Percentiles rank a stretch among this genome's conserved stretches.
phyloP scores from a whole-genome alignment of 2,888 invertebrate genomes.

The Podotricha telesiphe region DNA sequence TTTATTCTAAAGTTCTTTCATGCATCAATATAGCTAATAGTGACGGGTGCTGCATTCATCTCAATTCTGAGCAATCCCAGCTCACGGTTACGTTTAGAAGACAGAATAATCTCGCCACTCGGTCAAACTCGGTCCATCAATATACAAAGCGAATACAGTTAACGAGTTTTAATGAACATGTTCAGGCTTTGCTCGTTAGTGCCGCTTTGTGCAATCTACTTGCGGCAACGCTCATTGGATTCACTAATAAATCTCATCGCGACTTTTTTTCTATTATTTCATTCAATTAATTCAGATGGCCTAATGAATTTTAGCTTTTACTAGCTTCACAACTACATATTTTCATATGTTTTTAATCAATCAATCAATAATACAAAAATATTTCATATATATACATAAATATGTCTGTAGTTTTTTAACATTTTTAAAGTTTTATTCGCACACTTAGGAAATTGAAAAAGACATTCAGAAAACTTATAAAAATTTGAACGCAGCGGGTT shows the following conservation, averaged over 20 bases:
- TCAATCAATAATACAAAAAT: no score
- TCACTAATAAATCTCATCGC: constrained; percentile 31
- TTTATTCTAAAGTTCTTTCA: no score
- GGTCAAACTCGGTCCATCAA: constrained; percentile 11
- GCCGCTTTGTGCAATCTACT: constrained; percentile 57
- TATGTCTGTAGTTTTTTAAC: no score
- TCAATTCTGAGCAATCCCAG: neutral
- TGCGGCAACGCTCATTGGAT: constrained; percentile 45
- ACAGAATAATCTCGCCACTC: neutral
- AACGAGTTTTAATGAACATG: constrained; percentile 46
- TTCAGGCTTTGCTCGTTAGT: constrained; percentile 51
- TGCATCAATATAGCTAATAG: no score
- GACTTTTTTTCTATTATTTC: constrained; percentile 10
- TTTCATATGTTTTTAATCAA: no score
- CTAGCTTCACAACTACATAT: no score
- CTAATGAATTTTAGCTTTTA: neutral
- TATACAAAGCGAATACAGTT: constrained; percentile 26
- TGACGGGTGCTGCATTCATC: neutral
- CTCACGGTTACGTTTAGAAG: neutral
- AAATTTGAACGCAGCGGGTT: no score
- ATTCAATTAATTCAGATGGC: neutral
- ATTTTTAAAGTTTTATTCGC: no score
- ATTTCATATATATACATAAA: no score
- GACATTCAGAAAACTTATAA: no score
- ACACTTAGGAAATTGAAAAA: no score